These are phyloP conservation scores for Lampropteryx suffumata DNA, from an alignment of 2,888 invertebrate species.

Conservation along the genomic window DNA sequence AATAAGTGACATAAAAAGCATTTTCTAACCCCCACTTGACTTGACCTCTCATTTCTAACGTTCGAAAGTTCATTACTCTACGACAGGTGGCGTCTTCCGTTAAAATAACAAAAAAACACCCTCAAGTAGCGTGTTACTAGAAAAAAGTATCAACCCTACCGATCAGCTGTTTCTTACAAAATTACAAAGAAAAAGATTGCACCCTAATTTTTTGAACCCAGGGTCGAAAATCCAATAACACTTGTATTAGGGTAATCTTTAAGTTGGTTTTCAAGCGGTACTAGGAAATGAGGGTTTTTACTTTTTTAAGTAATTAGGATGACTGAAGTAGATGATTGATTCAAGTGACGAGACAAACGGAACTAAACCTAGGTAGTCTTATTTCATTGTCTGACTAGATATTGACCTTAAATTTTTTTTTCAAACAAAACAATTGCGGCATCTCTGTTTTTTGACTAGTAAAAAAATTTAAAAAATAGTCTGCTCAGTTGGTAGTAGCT, in stretches of 20 bases:
- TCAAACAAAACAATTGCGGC: too few species aligned
- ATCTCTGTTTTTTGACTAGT: too few species aligned
- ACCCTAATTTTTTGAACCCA: rapidly evolving
- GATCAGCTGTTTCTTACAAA: conserved; percentile 41
- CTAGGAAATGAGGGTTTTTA: conserved; percentile 20
- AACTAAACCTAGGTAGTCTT: background rate
- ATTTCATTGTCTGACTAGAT: too few species aligned
- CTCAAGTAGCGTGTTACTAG: conserved; percentile 31
- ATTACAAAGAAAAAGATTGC: background rate
- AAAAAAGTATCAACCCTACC: conserved; percentile 37
- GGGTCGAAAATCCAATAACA: conserved; percentile 13
- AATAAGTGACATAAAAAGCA: too few species aligned
- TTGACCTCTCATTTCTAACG: conserved; percentile 30
- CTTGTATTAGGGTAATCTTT: background rate
- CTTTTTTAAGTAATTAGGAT: conserved; percentile 18
- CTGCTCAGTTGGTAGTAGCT: too few species aligned
- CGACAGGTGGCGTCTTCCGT: conserved; percentile 43
- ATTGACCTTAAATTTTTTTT: too few species aligned
- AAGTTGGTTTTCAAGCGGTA: conserved; percentile 14
- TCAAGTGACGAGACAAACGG: background rate
- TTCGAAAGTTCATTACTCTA: conserved; percentile 25
- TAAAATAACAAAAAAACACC: conserved; percentile 44
- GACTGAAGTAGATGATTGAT: conserved; percentile 14
- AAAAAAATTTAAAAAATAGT: too few species aligned
- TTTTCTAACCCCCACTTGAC: conserved; percentile 12